phyloP scores from a whole-genome alignment of 2,113 vertebrate genomes.

The Centrocercus urophasianus region DNA sequence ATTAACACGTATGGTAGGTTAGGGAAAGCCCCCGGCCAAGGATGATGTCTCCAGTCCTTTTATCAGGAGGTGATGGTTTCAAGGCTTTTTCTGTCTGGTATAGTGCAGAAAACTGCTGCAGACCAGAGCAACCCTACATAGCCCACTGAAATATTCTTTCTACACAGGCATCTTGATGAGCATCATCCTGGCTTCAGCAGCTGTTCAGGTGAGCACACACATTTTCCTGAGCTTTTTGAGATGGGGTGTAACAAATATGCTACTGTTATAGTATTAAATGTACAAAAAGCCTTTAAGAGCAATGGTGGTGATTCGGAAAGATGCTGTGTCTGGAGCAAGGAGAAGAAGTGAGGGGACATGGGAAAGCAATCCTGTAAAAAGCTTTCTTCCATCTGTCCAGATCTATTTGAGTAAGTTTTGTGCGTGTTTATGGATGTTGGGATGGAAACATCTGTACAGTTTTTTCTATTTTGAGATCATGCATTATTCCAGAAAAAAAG shows the following conservation, averaged over 20 bases:
- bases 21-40: neutral
- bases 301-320: neutral
- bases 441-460: fast-evolving
- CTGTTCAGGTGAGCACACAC: fast-evolving
- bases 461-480: neutral
- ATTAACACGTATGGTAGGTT: neutral
- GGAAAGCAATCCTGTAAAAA: neutral
- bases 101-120: neutral
- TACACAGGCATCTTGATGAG: neutral
- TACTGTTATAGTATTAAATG: neutral
- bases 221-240: fast-evolving
- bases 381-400: neutral
- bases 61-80: neutral
- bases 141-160: neutral
- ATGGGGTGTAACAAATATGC: fast-evolving
- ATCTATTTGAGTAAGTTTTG: fast-evolving
- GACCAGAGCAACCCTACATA: neutral
- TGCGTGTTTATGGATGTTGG: neutral
- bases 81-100: neutral
- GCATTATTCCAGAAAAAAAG: neutral
- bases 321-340: neutral
- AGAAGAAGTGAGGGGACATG: neutral
- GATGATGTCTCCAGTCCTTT: neutral
- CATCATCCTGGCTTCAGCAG: neutral
- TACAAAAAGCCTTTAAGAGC: neutral